Conservation (phyloP, 1,140 invertebrate species). For the Sitodiplosis mosellana region DNA sequence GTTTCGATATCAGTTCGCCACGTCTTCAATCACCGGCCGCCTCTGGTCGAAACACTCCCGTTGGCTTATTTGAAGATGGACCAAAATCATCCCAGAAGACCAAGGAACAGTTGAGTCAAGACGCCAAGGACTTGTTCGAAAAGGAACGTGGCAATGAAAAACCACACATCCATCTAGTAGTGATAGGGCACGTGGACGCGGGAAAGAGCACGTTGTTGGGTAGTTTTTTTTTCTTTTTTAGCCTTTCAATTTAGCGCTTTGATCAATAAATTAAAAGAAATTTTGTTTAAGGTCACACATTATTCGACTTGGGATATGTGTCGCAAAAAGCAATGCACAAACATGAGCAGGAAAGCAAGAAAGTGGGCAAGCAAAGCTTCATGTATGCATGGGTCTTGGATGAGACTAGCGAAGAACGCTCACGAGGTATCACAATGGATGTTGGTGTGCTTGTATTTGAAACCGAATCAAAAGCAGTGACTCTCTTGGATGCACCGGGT, state of each 20-base stretch:
- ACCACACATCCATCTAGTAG: slow-evolving; percentile 80
- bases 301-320: slow-evolving; percentile 80
- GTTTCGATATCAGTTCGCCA: slow-evolving; percentile 26
- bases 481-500: slow-evolving; percentile 89
- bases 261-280: too few species aligned
- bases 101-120: slow-evolving; percentile 20
- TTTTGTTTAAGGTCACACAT: slow-evolving; percentile 83
- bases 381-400: slow-evolving; percentile 99
- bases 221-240: too few species aligned
- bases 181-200: slow-evolving; percentile 97
- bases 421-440: slow-evolving; percentile 84
- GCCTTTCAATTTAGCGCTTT: too few species aligned
- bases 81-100: slow-evolving; percentile 9
- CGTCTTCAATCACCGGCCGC: slow-evolving; percentile 30
- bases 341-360: slow-evolving; percentile 95
- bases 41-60: slow-evolving; percentile 31
- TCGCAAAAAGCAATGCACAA: slow-evolving; percentile 86
- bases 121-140: slow-evolving; percentile 35
- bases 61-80: slow-evolving; percentile 7
- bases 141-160: slow-evolving; percentile 58
- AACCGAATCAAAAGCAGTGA: slow-evolving; percentile 61
- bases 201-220: slow-evolving; percentile 78
- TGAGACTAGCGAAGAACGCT: slow-evolving; percentile 94
- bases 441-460: slow-evolving; percentile 87
- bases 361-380: slow-evolving; percentile 95